Evolutionary conservation across 2,113 vertebrate genomes (phyloP).

Genomic region (Callorhinus ursinus): DNA sequence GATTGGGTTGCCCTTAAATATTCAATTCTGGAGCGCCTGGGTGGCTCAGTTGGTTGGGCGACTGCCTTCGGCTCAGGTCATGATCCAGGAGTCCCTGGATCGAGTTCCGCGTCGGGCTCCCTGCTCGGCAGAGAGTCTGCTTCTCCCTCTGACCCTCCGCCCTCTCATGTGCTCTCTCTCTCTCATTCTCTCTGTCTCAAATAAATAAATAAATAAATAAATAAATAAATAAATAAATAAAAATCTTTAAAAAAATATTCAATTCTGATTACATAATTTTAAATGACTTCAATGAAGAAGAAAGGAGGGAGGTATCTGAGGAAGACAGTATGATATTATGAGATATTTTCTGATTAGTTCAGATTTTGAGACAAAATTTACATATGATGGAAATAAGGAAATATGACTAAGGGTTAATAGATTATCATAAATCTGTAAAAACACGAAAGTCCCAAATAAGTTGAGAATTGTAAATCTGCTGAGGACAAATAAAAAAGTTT

Average conservation of each 20-base stretch:
- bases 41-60: too few species aligned
- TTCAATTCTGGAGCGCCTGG: neutral
- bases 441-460: neutral
- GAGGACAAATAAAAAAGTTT: neutral
- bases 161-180: too few species aligned
- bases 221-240: too few species aligned
- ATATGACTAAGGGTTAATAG: neutral
- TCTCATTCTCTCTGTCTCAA: too few species aligned
- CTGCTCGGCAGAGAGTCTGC: too few species aligned
- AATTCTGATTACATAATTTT: conserved; percentile 29
- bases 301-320: neutral
- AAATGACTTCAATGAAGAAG: neutral
- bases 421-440: neutral
- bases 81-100: too few species aligned
- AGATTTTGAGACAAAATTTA: neutral
- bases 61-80: too few species aligned
- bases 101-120: too few species aligned
- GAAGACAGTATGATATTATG: neutral
- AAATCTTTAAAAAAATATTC: neutral
- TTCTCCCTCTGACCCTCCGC: too few species aligned
- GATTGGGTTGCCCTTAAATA: neutral
- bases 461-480: neutral
- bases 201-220: too few species aligned
- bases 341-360: neutral
- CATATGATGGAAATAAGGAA: neutral